These are phyloP conservation scores for Dunckerocampus dactyliophorus DNA, from an alignment of 2,113 vertebrate species.

Conservation along the genomic window DNA sequence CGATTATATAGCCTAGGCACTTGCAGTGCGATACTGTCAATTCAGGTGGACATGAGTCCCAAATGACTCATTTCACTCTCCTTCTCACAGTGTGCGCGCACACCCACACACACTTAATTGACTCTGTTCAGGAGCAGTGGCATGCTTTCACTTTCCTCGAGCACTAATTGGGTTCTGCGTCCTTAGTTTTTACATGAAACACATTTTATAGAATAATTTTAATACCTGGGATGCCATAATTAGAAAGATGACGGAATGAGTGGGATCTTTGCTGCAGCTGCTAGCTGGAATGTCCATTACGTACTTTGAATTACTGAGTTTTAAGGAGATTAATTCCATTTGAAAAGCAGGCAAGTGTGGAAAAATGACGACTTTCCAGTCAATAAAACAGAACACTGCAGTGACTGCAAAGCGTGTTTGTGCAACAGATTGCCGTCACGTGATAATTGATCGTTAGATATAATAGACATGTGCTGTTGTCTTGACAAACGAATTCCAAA, in stretches of 20 bases:
- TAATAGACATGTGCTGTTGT: conserved; percentile 44
- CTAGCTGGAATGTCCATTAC: conserved; percentile 24
- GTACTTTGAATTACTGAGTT: neutral
- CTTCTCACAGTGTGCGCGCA: neutral
- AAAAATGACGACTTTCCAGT: neutral
- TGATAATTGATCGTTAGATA: too few species aligned
- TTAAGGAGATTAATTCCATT: conserved; percentile 1
- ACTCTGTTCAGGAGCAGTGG: conserved; percentile 61
- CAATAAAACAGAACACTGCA: neutral
- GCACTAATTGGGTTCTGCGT: conserved; percentile 68
- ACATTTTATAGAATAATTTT: conserved; percentile 61
- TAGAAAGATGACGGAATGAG: conserved; percentile 57
- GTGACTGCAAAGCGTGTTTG: neutral
- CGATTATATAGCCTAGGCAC: conserved; percentile 48
- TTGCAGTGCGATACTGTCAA: conserved; percentile 43
- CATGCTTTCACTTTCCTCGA: conserved; percentile 53
- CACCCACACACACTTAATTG: conserved; percentile 52
- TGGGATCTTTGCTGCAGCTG: conserved; percentile 35
- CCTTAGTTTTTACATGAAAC: conserved; percentile 66
- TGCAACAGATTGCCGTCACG: too few species aligned
- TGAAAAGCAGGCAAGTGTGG: conserved; percentile 5
- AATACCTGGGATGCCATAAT: conserved; percentile 52
- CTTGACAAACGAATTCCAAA: conserved; percentile 47
- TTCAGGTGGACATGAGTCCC: conserved; percentile 49
- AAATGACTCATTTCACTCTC: conserved; percentile 39